Conservation (phyloP, 2,888 invertebrate genomes). For the Rhopalosiphum nymphaeae region DNA sequence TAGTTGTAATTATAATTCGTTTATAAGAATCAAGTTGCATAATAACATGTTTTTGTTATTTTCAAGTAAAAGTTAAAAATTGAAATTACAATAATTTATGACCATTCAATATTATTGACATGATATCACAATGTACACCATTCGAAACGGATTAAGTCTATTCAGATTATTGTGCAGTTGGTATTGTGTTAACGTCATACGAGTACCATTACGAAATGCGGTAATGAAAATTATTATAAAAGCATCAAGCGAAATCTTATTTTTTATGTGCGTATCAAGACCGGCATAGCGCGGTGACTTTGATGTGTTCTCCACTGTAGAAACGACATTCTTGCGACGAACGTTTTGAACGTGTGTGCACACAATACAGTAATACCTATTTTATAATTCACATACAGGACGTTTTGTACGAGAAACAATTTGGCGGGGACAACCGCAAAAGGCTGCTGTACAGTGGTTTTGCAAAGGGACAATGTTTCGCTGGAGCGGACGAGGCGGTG, state of each 20-base stretch:
- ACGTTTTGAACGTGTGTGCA: too few species aligned
- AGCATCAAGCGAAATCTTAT: not conserved
- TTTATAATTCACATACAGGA: not conserved
- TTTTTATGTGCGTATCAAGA: not conserved
- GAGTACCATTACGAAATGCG: too few species aligned
- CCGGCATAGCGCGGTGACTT: not conserved
- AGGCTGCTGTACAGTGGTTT: not conserved
- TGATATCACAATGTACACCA: too few species aligned
- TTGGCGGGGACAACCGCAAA: constrained; percentile 40
- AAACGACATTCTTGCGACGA: not conserved
- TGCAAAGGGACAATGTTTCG: constrained; percentile 32
- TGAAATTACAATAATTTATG: not conserved
- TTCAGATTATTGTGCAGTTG: not conserved
- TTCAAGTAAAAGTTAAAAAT: not conserved
- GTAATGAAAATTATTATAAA: not conserved
- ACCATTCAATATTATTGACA: not conserved
- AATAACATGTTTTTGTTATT: not conserved
- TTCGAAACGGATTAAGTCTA: not conserved
- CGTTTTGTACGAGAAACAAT: not conserved
- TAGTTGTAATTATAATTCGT: not conserved
- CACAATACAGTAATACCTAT: not conserved
- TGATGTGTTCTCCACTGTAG: not conserved
- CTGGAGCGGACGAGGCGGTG: not conserved
- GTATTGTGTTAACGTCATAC: not conserved
- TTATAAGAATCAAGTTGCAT: not conserved